Conservation (phyloP, 2,113 vertebrate species). For the Ailurus styani region DNA sequence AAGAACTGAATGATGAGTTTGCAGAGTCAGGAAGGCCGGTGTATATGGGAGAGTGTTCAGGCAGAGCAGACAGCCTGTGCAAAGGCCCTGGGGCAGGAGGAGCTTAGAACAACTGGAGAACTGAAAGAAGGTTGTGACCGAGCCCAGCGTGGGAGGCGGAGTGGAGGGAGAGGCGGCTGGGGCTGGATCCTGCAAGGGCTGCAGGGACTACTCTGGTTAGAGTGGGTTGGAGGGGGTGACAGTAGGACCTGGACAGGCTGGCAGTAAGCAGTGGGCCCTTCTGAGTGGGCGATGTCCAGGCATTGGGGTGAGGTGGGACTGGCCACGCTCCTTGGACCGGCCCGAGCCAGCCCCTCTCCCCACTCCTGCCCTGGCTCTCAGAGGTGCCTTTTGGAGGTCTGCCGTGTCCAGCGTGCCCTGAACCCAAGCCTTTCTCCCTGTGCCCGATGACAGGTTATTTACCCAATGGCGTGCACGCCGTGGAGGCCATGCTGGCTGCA, state of each 20-base stretch:
- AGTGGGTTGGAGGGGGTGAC: not conserved
- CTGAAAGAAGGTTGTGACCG: not conserved
- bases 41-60: no score
- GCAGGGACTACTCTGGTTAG: rapidly evolving
- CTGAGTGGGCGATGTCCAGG: rapidly evolving
- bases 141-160: no score
- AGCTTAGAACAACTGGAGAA: not conserved
- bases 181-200: not conserved
- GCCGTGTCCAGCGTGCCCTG: rapidly evolving
- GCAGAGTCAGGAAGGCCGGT: not conserved
- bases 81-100: not conserved
- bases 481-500: constrained; percentile 95
- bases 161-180: rapidly evolving
- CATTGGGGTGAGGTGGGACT: not conserved
- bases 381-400: not conserved
- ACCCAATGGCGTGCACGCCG: constrained; percentile 89
- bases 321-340: rapidly evolving
- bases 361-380: not conserved
- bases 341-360: not conserved
- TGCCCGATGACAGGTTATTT: constrained; percentile 86
- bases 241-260: not conserved
- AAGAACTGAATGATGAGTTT: not conserved
- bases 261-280: rapidly evolving
- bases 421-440: not conserved
- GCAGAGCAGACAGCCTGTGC: not conserved